Base-by-base conservation (phyloP, 1,140 invertebrate species). In the Trichonephila clavata region DNA sequence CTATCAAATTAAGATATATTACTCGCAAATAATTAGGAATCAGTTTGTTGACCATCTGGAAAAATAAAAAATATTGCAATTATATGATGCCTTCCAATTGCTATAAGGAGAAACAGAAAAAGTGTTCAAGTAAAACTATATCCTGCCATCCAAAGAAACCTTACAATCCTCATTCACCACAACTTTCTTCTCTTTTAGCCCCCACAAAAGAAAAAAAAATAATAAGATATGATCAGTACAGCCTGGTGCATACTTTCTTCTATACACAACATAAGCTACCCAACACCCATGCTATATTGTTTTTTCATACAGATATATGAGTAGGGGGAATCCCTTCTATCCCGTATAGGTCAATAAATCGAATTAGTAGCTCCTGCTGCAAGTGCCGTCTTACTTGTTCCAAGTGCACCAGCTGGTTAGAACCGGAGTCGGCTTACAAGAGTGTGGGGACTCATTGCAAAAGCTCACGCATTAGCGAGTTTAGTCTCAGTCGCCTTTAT, bases 301-400 rank as follows among this genome's bases (percentile, higher is more conserved):
- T 89, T 87, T 87, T 87, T 87, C 63, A 50, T 68, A 89, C 39
- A 77, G 61, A 84, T 50, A 84, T 83, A 83, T 83, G 50, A 57
- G 81, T 57, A 24, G 8, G 65, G 20, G 32, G 24, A 57, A 89
- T 57, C 63, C 65, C 63, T 27, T 65, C 50, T 65, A 65, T 57
- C 63, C 65, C 63, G 60, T 65, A 65, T 65, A 65, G 27, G 90
- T 92, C 90, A 84, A 92, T 92, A 92, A 92, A 92, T 84, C 90
- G 90, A 92, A 92, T 84, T 84, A 92, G 77, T 65, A 68, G 59
- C n/a, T 84, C 60, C 50, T 43, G 80, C 27, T 65, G 61, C 32
- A 83, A 92, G 90, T 84, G 3, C 20, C 57, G 39, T 68, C 90
- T 92, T n/a, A 60, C 24, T 83, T 39, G 71, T 80, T 32, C 57